Evolutionary conservation across 1,140 invertebrate genomes (phyloP).

Genomic region (Cephus cinctus): DNA sequence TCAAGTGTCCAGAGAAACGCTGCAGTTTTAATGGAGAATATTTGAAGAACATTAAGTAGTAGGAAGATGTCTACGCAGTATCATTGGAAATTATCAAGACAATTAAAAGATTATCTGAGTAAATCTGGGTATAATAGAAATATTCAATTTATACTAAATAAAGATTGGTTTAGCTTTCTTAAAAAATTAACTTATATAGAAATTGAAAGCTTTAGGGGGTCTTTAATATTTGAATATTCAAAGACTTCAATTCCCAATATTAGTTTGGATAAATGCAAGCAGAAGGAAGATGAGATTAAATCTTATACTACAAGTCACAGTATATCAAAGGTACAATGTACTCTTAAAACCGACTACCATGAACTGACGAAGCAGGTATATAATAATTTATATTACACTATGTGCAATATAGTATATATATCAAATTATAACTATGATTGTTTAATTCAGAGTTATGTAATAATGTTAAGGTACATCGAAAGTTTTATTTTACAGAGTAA

Average conservation of each 20-base stretch:
- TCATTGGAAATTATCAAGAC: constrained; percentile 55
- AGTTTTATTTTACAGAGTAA: neutral
- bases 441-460: too few species aligned
- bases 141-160: constrained; percentile 53
- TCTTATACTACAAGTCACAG: too few species aligned
- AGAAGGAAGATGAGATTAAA: constrained; percentile 11
- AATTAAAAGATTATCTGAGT: constrained; percentile 52
- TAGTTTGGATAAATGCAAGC: constrained; percentile 11
- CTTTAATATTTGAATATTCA: constrained; percentile 43
- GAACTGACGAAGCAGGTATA: constrained; percentile 1
- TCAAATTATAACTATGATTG: neutral
- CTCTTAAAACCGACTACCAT: too few species aligned
- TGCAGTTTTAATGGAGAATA: too few species aligned
- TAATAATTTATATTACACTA: neutral
- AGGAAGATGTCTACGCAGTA: constrained; percentile 55
- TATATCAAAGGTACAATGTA: too few species aligned
- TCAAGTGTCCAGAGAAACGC: too few species aligned
- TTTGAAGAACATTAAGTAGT: too few species aligned
- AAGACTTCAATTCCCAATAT: constrained; percentile 32
- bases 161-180: constrained; percentile 56
- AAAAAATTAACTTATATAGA: constrained; percentile 49
- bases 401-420: neutral
- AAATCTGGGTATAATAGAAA: constrained; percentile 55
- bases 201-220: constrained; percentile 41
- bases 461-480: too few species aligned